phyloP scores from a whole-genome alignment of 2,113 vertebrate species.

The Megalops atlanticus region DNA sequence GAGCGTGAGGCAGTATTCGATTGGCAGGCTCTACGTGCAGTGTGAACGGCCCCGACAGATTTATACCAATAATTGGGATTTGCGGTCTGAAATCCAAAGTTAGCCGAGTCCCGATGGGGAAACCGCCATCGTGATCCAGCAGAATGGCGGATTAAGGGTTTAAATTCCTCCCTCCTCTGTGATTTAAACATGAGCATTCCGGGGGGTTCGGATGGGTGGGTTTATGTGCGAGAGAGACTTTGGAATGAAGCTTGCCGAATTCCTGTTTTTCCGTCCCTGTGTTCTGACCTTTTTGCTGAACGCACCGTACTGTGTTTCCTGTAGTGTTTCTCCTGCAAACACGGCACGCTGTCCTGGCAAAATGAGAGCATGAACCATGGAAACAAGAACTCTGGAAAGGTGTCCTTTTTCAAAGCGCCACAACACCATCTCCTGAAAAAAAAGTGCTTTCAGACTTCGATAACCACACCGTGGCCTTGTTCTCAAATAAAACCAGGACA shows the following conservation, averaged over 20 bases:
- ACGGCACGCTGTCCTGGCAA: constrained; percentile 22
- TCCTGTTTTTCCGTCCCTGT: constrained; percentile 46
- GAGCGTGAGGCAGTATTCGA: background rate
- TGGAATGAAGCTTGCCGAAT: constrained; percentile 32
- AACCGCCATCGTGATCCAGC: background rate
- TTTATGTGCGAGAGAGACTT: background rate
- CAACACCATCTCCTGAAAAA: background rate
- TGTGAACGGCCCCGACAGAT: constrained; percentile 3
- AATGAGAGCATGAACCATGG: background rate
- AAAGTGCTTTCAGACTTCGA: background rate
- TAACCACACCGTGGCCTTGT: constrained; percentile 9
- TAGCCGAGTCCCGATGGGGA: background rate
- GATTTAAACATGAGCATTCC: background rate
- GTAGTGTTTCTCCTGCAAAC: constrained; percentile 44
- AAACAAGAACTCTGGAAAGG: background rate
- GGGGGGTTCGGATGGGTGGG: background rate
- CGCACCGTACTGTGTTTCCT: constrained; percentile 42
- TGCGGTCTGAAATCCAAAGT: constrained; percentile 7
- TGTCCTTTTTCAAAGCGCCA: constrained; percentile 8
- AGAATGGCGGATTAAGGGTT: background rate
- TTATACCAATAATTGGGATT: constrained; percentile 19
- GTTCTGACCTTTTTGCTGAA: constrained; percentile 33
- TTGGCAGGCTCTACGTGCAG: background rate
- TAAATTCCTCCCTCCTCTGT: background rate
- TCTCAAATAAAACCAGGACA: constrained; percentile 7